These are phyloP conservation scores for Sylvicapra grimmia DNA, from an alignment of 2,113 vertebrate genomes.

Conservation along the genomic window DNA sequence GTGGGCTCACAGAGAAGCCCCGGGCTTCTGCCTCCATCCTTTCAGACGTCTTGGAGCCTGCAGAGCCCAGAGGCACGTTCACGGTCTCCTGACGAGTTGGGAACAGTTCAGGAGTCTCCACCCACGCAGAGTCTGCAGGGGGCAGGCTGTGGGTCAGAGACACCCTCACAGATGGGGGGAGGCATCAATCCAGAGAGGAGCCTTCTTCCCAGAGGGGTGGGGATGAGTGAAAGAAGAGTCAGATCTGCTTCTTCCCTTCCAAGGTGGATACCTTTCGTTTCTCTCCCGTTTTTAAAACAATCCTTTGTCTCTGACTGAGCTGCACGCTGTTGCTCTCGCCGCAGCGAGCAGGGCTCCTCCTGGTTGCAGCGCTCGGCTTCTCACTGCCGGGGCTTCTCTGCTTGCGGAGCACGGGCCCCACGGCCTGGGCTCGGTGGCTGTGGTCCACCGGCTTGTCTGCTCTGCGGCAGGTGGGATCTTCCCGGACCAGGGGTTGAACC, in stretches of 20 bases:
- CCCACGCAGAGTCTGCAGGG: background rate
- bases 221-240: background rate
- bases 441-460: background rate
- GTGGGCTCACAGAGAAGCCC: background rate
- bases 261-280: background rate
- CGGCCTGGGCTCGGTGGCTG: fast-evolving
- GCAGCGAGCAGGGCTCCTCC: background rate
- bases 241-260: background rate
- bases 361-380: fast-evolving
- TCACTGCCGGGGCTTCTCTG: fast-evolving
- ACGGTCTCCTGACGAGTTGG: background rate
- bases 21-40: background rate
- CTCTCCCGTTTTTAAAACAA: background rate
- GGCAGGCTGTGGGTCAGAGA: background rate
- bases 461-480: background rate
- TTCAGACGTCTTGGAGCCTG: background rate
- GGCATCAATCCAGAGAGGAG: background rate
- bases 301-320: background rate
- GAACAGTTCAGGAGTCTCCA: background rate
- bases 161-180: background rate
- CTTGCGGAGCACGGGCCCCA: fast-evolving
- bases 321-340: fast-evolving
- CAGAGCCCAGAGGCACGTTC: background rate
- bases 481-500: background rate
- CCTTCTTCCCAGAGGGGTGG: background rate